Conservation (phyloP, 1,140 invertebrate species). For the Neoseiulus cucumeris region DNA sequence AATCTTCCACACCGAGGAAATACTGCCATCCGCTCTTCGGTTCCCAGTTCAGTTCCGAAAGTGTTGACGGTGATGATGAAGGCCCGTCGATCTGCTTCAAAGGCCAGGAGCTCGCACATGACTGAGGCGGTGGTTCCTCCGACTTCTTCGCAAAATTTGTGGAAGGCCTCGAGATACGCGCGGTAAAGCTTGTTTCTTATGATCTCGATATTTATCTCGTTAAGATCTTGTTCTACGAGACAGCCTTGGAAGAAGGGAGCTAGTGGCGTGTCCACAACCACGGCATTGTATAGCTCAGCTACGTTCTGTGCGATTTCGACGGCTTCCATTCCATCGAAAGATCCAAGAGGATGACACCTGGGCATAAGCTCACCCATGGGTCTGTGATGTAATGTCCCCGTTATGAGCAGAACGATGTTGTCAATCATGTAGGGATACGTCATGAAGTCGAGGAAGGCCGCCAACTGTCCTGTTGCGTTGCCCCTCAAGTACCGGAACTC, state of each 20-base stretch:
- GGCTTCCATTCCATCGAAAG: constrained; percentile 99
- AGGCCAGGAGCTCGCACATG: constrained; percentile 98
- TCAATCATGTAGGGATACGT: constrained; percentile 99
- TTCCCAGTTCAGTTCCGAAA: constrained; percentile 94
- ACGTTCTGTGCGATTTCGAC: constrained; percentile 97
- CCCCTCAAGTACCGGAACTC: constrained; percentile 97
- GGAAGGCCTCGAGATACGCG: constrained; percentile 90
- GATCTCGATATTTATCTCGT: constrained; percentile 99
- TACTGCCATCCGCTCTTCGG: constrained; percentile 87
- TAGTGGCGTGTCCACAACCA: constrained; percentile 92
- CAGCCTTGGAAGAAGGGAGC: constrained; percentile 97
- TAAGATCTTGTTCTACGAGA: constrained; percentile 95
- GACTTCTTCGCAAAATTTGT: constrained; percentile 79
- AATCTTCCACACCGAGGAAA: constrained; percentile 91
- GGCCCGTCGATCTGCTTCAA: constrained; percentile 92
- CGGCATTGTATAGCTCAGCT: constrained; percentile 96
- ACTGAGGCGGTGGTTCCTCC: constrained; percentile 93
- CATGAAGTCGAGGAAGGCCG: constrained; percentile 96
- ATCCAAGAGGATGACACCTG: constrained; percentile 96
- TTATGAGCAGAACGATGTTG: constrained; percentile 96
- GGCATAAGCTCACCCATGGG: constrained; percentile 94
- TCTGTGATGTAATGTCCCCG: constrained; percentile 91
- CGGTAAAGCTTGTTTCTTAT: constrained; percentile 97
- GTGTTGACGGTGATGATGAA: constrained; percentile 99
- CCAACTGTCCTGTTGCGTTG: constrained; percentile 87